phyloP scores from a whole-genome alignment of 2,888 invertebrate genomes.

The Callinectes sapidus region DNA sequence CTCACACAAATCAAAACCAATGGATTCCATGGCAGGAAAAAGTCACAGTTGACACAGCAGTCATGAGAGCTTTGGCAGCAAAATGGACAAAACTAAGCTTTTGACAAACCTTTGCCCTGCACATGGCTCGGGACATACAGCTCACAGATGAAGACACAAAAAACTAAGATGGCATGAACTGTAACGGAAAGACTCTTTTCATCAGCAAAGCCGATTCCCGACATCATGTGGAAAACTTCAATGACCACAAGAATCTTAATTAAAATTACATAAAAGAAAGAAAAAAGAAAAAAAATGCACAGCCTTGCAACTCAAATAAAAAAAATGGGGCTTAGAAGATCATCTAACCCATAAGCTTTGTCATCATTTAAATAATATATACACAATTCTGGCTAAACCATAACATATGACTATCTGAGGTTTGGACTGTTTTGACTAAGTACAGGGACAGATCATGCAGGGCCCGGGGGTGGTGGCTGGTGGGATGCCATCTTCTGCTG shows the following conservation, averaged over 20 bases:
- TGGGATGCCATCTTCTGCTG: slow-evolving; percentile 79
- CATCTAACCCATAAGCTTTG: not conserved
- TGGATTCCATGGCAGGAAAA: slow-evolving; percentile 33
- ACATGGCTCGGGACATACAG: slow-evolving; percentile 18
- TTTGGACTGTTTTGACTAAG: slow-evolving; percentile 16
- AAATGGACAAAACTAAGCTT: slow-evolving; percentile 32
- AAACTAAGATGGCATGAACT: slow-evolving; percentile 38
- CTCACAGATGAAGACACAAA: not conserved
- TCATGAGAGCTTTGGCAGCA: slow-evolving; percentile 65
- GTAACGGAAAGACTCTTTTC: slow-evolving; percentile 39
- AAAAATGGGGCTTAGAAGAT: slow-evolving; percentile 19
- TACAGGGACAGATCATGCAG: slow-evolving; percentile 48
- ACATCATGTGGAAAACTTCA: slow-evolving; percentile 35
- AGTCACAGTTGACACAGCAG: slow-evolving; percentile 48
- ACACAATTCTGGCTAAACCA: slow-evolving; percentile 3
- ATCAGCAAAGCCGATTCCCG: slow-evolving; percentile 36
- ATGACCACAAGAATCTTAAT: not conserved
- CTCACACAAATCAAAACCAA: not conserved
- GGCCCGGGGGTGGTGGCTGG: slow-evolving; percentile 77
- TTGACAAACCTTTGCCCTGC: slow-evolving; percentile 37
- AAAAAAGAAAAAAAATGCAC: not conserved
- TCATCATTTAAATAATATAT: slow-evolving; percentile 22
- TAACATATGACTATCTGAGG: not conserved
- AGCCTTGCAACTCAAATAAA: slow-evolving; percentile 36
- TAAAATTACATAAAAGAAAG: slow-evolving; percentile 14